Base-by-base conservation (phyloP, 2,888 invertebrate species). In the Melanchra persicariae region DNA sequence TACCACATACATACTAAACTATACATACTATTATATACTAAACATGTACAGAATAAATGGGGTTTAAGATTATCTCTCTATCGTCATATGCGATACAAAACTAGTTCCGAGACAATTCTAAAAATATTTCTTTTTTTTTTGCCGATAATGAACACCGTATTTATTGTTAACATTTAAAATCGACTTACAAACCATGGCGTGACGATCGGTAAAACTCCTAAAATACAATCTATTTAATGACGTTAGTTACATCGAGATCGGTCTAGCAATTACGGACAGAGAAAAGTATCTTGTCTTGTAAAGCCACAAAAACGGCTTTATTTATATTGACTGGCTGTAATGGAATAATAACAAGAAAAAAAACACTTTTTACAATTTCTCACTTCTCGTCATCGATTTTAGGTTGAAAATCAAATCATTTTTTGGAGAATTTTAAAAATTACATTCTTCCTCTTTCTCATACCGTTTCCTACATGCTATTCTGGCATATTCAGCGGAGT, bases 31-130 rank as follows among this genome's bases (percentile, higher is more conserved):
- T 57, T 15, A 57, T n/a, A 57, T 82, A 77, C 85, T 88, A 88
- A 74, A 87, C 86, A 85, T 84, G 47, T 85, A 85, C 74, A 83
- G 67, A 79, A 82, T 84, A 88, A 86, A 88, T 90, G 90, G 91
- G 91, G 91, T 92, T 86, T 86, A 89, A 89, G 89, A 90, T 90
- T 85, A 88, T 85, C 73, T 84, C 79, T 79, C 83, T 86, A 79
- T 79, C 87, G 77, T 87, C 87, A 85, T 81, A 85, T 89, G 87
- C 84, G 85, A 91, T 92, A 92, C 88, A 92, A 92, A 92, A 92
- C 91, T 91, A 92, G 80, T 74, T 81, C 82, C 75, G 87, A 87
- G 85, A 88, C 85, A 86, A 81, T 75, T 88, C 87, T 88, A 88
- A 88, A 87, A 88, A 86, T 83, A 81, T 81, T 69, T 75, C 40